Evolutionary conservation across 2,113 vertebrate genomes (phyloP).

Genomic region (Platichthys flesus): DNA sequence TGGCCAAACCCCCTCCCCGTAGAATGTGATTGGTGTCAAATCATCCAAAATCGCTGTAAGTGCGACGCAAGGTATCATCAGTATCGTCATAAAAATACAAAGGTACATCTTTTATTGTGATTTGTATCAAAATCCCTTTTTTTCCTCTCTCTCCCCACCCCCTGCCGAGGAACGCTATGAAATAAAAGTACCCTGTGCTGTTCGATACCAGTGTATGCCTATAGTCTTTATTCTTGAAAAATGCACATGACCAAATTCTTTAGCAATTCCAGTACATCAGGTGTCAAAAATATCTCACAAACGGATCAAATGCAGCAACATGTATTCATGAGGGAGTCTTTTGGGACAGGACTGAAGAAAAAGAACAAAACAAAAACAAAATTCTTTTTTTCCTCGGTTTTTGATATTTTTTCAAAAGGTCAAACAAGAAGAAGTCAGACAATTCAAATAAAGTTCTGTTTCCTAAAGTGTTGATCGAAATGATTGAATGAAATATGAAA

Average conservation of each 20-base stretch:
- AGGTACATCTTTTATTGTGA: conserved; percentile 73
- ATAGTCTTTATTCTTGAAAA: conserved; percentile 77
- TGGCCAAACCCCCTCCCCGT: conserved; percentile 65
- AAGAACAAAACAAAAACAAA: conserved; percentile 27
- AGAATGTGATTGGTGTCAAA: conserved; percentile 74
- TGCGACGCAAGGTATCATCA: conserved; percentile 72
- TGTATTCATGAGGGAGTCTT: conserved; percentile 68
- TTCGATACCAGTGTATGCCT: conserved; percentile 82
- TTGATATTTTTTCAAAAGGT: conserved; percentile 76
- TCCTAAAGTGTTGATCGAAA: conserved; percentile 87
- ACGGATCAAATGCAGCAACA: conserved; percentile 86
- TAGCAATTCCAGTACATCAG: conserved; percentile 86
- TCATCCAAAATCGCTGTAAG: conserved; percentile 76
- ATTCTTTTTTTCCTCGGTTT: background rate
- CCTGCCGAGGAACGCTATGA: conserved; percentile 71
- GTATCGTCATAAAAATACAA: conserved; percentile 86
- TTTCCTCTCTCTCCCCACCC: conserved; percentile 2
- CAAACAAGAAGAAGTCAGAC: conserved; percentile 83
- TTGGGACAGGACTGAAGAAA: conserved; percentile 58
- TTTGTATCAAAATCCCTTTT: conserved; percentile 82
- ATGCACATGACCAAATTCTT: conserved; percentile 78
- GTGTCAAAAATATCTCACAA: conserved; percentile 87
- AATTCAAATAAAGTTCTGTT: conserved; percentile 81
- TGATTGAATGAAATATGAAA: conserved; percentile 86
- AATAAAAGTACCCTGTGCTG: conserved; percentile 86